A percentile compares a stretch with the other conserved stretches of the same genome.
Evolutionary conservation across 2,797 vertebrate genomes (phyloP).

Genomic region (Kryptolebias ocellatus): DNA sequence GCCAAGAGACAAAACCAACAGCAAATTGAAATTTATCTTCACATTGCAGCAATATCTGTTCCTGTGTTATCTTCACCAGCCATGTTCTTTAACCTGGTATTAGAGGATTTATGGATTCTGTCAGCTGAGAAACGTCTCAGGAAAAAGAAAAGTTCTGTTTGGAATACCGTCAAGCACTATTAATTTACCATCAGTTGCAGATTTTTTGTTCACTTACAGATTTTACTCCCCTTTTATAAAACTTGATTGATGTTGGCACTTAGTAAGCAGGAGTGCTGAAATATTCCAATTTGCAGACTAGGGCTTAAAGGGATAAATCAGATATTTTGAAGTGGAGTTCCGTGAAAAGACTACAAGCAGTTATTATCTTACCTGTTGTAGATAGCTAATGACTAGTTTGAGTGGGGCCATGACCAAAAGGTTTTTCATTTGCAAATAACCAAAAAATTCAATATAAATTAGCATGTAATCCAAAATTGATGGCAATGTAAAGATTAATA

Average conservation of each 20-base stretch:
- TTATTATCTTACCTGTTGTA: too few species aligned
- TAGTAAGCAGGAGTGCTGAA: slow-evolving; percentile 20
- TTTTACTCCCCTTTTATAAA: slow-evolving; percentile 14
- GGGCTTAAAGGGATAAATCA: slow-evolving; percentile 16
- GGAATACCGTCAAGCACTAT: slow-evolving; percentile 45
- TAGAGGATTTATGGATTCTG: slow-evolving; percentile 70
- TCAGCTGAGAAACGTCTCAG: slow-evolving; percentile 27
- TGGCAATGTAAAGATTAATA: too few species aligned
- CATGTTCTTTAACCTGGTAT: slow-evolving; percentile 72
- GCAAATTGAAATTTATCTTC: slow-evolving; percentile 83
- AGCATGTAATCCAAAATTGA: too few species aligned
- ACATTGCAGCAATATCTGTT: slow-evolving; percentile 75
- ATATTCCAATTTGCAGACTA: slow-evolving; percentile 14
- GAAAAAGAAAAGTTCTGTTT: slow-evolving; percentile 49
- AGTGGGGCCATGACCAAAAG: too few species aligned
- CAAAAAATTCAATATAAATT: too few species aligned
- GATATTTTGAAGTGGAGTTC: too few species aligned
- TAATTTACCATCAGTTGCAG: slow-evolving; percentile 53
- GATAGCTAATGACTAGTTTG: too few species aligned
- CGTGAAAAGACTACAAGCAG: too few species aligned
- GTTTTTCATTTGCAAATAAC: too few species aligned
- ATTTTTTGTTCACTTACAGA: slow-evolving; percentile 45
- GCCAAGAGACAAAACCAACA: slow-evolving; percentile 75
- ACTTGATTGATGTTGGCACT: slow-evolving; percentile 29
- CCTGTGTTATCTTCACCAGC: slow-evolving; percentile 71